phyloP scores from a whole-genome alignment of 2,797 vertebrate species.

The Centropyge bicolor region DNA sequence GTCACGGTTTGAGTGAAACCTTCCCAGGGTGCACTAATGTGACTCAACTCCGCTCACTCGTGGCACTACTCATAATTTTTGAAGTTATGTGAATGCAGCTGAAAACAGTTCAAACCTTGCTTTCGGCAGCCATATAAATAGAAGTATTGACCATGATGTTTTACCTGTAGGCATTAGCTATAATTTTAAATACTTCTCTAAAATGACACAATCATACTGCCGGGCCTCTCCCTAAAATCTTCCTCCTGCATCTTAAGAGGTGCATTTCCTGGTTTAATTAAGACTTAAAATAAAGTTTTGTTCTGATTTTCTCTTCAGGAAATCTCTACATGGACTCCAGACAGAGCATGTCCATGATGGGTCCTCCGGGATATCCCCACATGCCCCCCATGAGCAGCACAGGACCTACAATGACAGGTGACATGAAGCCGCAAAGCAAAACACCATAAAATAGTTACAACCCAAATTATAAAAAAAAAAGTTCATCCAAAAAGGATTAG shows the following conservation, averaged over 20 bases:
- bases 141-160: not conserved
- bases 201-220: not conserved
- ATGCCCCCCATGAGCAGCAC: slow-evolving; percentile 90
- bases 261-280: not conserved
- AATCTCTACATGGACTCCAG: slow-evolving; percentile 94
- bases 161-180: not conserved
- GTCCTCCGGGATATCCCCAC: slow-evolving; percentile 91
- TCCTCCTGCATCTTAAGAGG: not conserved
- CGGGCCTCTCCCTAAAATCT: not conserved
- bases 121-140: not conserved
- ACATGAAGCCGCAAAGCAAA: not conserved
- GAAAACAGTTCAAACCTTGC: not conserved
- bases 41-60: not conserved
- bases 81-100: not conserved
- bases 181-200: not conserved
- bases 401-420: slow-evolving; percentile 91
- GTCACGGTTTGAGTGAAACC: not conserved
- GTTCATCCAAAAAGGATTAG: too few species aligned
- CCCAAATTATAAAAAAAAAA: too few species aligned
- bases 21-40: not conserved
- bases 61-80: too few species aligned
- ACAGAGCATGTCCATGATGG: slow-evolving; percentile 94
- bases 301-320: slow-evolving; percentile 77
- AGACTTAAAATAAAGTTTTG: not conserved
- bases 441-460: not conserved